Evolutionary conservation across 1,140 invertebrate species (phyloP).

Genomic region (Achatina immaculata): DNA sequence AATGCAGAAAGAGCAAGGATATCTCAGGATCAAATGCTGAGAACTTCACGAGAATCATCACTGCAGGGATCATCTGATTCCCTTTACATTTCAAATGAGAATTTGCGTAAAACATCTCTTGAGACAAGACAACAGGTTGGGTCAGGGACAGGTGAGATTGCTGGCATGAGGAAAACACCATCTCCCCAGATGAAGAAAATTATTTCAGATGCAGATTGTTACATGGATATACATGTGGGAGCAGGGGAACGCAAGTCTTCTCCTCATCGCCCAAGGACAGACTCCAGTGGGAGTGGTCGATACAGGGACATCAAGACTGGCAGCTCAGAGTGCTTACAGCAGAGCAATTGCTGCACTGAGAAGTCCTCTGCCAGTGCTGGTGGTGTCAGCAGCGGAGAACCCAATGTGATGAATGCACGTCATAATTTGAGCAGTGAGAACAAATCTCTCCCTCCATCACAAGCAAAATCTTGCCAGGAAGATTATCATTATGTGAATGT

Average conservation of each 20-base stretch:
- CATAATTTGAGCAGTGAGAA: background rate
- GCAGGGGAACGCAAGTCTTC: constrained; percentile 36
- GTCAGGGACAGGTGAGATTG: constrained; percentile 21
- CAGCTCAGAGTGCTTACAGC: constrained; percentile 32
- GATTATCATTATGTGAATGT: constrained; percentile 36
- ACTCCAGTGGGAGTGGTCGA: constrained; percentile 25
- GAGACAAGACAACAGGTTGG: constrained; percentile 46
- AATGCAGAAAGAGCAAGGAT: constrained; percentile 53
- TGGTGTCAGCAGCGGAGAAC: background rate
- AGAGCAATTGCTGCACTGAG: background rate
- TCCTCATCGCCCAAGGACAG: constrained; percentile 12
- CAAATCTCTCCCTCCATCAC: background rate
- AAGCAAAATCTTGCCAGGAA: background rate
- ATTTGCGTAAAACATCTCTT: constrained; percentile 50
- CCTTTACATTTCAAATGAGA: constrained; percentile 57
- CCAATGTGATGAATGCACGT: too few relatives aligned
- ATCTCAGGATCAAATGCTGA: constrained; percentile 49
- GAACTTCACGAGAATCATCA: constrained; percentile 57
- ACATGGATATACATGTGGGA: constrained; percentile 59
- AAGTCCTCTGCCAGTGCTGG: background rate
- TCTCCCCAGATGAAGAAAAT: constrained; percentile 40
- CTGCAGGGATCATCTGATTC: constrained; percentile 53
- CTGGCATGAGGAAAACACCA: constrained; percentile 46
- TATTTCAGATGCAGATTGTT: constrained; percentile 46
- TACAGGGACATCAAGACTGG: constrained; percentile 38